Conservation (phyloP, 2,113 vertebrate genomes). For the Ctenodactylus gundi region DNA sequence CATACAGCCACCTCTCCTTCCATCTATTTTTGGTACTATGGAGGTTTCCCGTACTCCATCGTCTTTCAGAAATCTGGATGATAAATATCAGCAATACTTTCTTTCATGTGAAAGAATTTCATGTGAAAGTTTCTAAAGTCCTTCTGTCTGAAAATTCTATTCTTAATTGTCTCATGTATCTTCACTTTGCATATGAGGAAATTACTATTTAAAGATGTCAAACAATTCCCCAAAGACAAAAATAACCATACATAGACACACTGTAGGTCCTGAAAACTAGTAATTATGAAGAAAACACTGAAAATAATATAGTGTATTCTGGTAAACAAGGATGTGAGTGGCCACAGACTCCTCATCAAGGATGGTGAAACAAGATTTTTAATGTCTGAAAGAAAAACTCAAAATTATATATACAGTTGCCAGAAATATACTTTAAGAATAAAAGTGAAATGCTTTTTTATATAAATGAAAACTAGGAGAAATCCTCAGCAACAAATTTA, state of each 20-base stretch:
- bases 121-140: background rate
- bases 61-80: background rate
- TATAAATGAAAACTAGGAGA: conserved; percentile 16
- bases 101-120: background rate
- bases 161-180: background rate
- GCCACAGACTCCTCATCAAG: background rate
- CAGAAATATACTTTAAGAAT: background rate
- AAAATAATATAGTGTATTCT: background rate
- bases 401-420: background rate
- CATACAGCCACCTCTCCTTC: background rate
- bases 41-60: no score
- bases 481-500: background rate
- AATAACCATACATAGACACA: background rate
- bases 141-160: background rate
- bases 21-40: background rate
- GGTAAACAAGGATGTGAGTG: background rate
- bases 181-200: conserved; percentile 28
- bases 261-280: background rate
- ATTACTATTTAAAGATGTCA: background rate
- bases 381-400: background rate
- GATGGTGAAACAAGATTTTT: background rate
- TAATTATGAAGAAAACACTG: background rate
- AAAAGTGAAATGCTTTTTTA: background rate
- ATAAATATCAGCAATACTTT: background rate
- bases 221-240: conserved; percentile 4